A percentile compares a stretch with the other conserved stretches of the same genome.
Conservation (phyloP, 1,140 invertebrate species). For the Magallana angulata region DNA sequence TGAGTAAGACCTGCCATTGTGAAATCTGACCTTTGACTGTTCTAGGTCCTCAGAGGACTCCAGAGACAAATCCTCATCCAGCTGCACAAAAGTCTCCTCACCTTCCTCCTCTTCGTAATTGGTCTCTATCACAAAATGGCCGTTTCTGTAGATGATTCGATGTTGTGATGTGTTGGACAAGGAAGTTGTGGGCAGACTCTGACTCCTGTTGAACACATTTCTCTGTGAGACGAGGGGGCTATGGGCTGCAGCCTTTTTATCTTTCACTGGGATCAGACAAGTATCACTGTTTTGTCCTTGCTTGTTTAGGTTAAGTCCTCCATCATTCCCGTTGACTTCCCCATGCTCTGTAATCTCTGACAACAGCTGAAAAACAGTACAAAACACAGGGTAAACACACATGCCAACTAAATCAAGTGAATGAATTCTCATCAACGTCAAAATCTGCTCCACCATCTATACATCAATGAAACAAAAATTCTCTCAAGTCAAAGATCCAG, state of each 20-base stretch:
- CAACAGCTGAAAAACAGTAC: conserved; percentile 63
- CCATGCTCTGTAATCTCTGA: conserved; percentile 69
- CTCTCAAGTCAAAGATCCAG: background rate
- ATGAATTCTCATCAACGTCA: conserved; percentile 43
- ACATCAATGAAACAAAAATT: conserved; percentile 11
- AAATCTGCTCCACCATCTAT: conserved; percentile 28
- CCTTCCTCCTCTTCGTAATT: conserved; percentile 35
- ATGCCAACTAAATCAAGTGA: conserved; percentile 36
- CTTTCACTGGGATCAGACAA: conserved; percentile 44
- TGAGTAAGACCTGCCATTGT: conserved; percentile 41
- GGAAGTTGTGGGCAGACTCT: conserved; percentile 66
- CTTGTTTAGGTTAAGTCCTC: conserved; percentile 42
- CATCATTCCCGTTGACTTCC: conserved; percentile 44
- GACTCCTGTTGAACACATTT: conserved; percentile 54
- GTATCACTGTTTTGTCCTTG: conserved; percentile 34
- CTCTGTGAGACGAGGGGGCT: conserved; percentile 3
- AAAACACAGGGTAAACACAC: conserved; percentile 29
- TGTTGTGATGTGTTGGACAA: conserved; percentile 61
- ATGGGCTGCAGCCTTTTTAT: conserved; percentile 26
- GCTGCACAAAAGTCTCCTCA: conserved; percentile 19
- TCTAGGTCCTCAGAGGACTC: background rate
- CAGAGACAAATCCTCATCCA: conserved; percentile 4
- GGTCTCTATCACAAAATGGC: conserved; percentile 66
- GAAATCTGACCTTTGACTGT: background rate
- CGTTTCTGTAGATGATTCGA: conserved; percentile 67